Evolutionary conservation across 2,113 vertebrate species (phyloP), one percentile per base, ranked within the genome.

Genomic region (Pardalotus punctatus): DNA sequence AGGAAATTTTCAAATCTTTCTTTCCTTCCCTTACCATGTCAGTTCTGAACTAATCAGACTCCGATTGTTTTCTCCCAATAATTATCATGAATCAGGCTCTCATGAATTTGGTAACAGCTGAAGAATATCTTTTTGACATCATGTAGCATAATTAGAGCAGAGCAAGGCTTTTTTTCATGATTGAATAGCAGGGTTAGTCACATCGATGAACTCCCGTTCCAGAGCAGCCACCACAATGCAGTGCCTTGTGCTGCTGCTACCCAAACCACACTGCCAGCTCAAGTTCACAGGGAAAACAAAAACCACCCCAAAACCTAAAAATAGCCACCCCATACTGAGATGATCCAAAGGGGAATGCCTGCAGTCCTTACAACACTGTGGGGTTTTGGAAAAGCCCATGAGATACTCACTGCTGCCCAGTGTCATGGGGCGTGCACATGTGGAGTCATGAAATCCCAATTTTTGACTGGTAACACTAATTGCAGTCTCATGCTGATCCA

Each of bases 101-200:
- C 23, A 10, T 81, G 31, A 71, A 60, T 62, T 61, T 72, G 54
- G 28, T 23, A 81, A 83, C 85, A 92, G 93, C 56, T 58, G 57
- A 92, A 67, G 72, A 48, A 17, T 36, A 51, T 61, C 73, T 84
- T 96, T 93, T 56, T 69, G 90, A 95, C 62, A 95, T 67, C 54
- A 33, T 12, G 23, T 1, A 80, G 42, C 86, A 74, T 42, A 86
- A 91, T 93, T 91, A 64, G 71, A 95, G 72, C 64, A 60, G 67
- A 87, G 89, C 50, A 64, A 89, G 72, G 79, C 70, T 56, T 77
- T 70, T 70, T 72, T 61, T 53, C 90, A 7, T 40, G 71, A 71
- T 3, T 78, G 81, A 91, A 92, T 31, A 64, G 90, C 40, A 67
- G 88, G 31, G 88, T 81, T 83, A 87, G 86, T 91, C 94, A 88